Evolutionary conservation across 2,113 vertebrate genomes (phyloP), one percentile per base, ranked within the genome.

Genomic region (Paradoxurus hermaphroditus): DNA sequence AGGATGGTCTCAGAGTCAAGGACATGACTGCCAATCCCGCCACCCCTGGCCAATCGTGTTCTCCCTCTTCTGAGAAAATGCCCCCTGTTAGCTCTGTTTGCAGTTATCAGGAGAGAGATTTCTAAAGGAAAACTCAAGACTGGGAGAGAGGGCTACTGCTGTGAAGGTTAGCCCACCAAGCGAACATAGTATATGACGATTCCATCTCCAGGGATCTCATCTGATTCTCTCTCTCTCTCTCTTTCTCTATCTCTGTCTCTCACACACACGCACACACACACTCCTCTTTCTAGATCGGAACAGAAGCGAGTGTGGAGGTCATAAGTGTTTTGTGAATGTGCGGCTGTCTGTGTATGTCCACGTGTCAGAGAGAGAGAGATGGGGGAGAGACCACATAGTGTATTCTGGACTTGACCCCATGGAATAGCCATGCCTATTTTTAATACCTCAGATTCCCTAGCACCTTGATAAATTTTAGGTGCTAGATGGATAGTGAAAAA

Each of bases 11-110:
- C 16, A 9, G 59, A 18, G 12, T 44, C 16, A 49, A 11, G 15
- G 9, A 7, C 31, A 15, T 0, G 0, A 27, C 14, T 23, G 18
- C 27, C 3, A 0, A 15, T 41, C 82, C 3, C 1, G 7, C 46
- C 19, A 19, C 5, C 49, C 44, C n/a, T 11, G 51, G 18, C 46
- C 25, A 36, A 31, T 12, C 46, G 51, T 9, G 2, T 10, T 39
- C 41, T 19, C 56, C 49, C 25, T 13, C 15, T 44, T 4, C 9
- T 31, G 4, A 14, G 11, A 31, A 65, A 34, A 39, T 29, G 3
- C 1, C 1, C 10, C 67, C n/a, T 13, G 6, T 56, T 46, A 41
- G 1, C 23, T 72, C 36, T 62, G 9, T 34, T 86, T 44, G n/a
- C 12, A 19, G 0, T 68, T 6, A 36, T 11, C 29, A 25, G 13